Evolutionary conservation across 2,888 invertebrate genomes (phyloP), one percentile per base, ranked within the genome.

Genomic region (Synanthedon vespiformis): DNA sequence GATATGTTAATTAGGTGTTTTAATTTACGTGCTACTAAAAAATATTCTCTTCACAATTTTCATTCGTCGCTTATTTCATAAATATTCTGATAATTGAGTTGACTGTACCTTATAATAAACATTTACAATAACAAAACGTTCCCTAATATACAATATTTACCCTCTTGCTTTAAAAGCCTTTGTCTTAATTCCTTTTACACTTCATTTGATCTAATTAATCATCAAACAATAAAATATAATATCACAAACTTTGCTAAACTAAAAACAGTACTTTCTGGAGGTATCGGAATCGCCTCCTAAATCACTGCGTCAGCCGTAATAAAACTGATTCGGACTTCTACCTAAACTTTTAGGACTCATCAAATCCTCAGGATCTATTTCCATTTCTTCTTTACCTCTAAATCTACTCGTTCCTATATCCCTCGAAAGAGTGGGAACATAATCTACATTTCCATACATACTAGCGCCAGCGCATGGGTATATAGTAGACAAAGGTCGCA

Each of bases 391-490:
- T 57, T 74, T 77, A 52, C 69, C 72, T 50, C 70, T 73, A 55
- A 79, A 76, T 51, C 69, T 68, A 8, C 54, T 55, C 27, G 65
- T 63, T 6, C 67, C 65, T 40, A 67, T 56, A 22, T 77, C 77
- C 58, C 78, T 75, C 2, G 71, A 56, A 49, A 74, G 68, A 48
- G 76, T 67, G 12, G 81, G 79, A 4, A 78, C 72, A 53, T 74
- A 83, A 54, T 86, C 84, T 11, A 71, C 76, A 51, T 77, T 78
- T 1, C 87, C 86, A 52, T 87, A 87, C 86, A 86, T 86, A 55
- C 78, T 85, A 0, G 78, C 68, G 27, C 82, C 74, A 16, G 78
- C 71, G 51, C 76, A 75, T 2, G 87, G 87, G 52, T 86, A 86
- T 40, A 87, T 78, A 1, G 87, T 84, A 5, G 86, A 84, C 11